These are phyloP conservation scores for Pelobates cultripes DNA, from an alignment of 2,797 vertebrate genomes.

Conservation along the genomic window DNA sequence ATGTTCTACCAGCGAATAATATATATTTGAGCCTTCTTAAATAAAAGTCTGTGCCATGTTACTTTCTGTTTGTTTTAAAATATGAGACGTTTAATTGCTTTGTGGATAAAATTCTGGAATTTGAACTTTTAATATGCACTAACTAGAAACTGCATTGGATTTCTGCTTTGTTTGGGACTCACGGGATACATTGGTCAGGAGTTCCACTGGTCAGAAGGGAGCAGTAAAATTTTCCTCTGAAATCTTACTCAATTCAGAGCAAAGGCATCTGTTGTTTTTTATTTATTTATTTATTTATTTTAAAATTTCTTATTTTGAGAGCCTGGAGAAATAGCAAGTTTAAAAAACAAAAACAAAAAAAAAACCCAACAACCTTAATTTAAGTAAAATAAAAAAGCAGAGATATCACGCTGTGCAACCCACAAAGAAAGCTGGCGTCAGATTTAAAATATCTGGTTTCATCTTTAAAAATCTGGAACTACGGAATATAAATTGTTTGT, in stretches of 20 bases:
- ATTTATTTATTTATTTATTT: not conserved
- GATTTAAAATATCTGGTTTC: constrained; percentile 38
- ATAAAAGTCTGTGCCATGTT: not conserved
- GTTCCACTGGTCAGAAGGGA: constrained; percentile 22
- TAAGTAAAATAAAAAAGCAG: constrained; percentile 35
- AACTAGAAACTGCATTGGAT: constrained; percentile 30
- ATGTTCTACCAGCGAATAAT: not conserved
- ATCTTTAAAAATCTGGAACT: constrained; percentile 27
- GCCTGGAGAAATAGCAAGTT: not conserved
- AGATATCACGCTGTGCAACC: constrained; percentile 35
- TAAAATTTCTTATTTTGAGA: not conserved
- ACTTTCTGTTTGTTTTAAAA: constrained; percentile 39
- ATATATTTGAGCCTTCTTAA: not conserved
- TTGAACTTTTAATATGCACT: constrained; percentile 23
- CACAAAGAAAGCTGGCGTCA: constrained; percentile 23
- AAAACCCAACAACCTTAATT: constrained; percentile 18
- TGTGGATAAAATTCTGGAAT: constrained; percentile 39
- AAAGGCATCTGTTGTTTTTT: constrained; percentile 1
- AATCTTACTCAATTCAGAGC: constrained; percentile 24
- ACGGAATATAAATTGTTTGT: not conserved
- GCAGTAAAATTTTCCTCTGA: constrained; percentile 32
- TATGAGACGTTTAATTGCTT: constrained; percentile 34
- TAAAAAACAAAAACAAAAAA: not conserved
- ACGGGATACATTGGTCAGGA: constrained; percentile 18
- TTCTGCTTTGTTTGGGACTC: constrained; percentile 21